These are phyloP conservation scores for Craterocephalus amniculus DNA, from an alignment of 2,797 vertebrate species.

Conservation along the genomic window DNA sequence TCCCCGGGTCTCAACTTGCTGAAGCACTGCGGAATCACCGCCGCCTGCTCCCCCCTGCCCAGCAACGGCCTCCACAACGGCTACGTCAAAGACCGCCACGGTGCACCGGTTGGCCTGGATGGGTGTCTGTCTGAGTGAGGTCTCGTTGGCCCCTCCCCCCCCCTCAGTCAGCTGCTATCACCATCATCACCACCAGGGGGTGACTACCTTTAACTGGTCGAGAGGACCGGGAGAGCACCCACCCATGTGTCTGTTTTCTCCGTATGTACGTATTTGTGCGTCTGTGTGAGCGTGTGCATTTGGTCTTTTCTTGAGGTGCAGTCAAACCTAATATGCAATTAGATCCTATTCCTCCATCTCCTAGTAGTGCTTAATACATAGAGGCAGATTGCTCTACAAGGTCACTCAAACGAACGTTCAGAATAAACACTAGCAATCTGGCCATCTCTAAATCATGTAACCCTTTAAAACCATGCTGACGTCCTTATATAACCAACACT, in stretches of 20 bases:
- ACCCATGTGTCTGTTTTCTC: conserved; percentile 78
- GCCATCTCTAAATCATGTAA: conserved; percentile 73
- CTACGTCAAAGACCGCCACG: conserved; percentile 90
- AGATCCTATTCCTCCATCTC: conserved; percentile 83
- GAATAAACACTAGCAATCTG: conserved; percentile 68
- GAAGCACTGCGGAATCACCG: conserved; percentile 96
- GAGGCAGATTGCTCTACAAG: conserved; percentile 77
- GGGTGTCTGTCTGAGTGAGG: conserved; percentile 97
- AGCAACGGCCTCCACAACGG: conserved; percentile 91
- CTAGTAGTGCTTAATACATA: conserved; percentile 76
- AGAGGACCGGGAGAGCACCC: conserved; percentile 80
- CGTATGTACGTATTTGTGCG: conserved; percentile 72
- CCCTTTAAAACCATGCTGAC: conserved; percentile 79
- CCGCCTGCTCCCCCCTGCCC: conserved; percentile 90
- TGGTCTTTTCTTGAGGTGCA: conserved; percentile 84
- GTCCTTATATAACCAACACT: conserved; percentile 66
- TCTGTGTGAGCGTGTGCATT: conserved; percentile 73
- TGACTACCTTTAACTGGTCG: conserved; percentile 80
- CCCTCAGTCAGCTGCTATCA: conserved; percentile 72
- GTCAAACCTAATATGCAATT: conserved; percentile 86
- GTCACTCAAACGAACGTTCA: conserved; percentile 70
- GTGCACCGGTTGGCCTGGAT: conserved; percentile 89
- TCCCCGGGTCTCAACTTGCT: conserved; percentile 94
- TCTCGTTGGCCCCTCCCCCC: neutral
- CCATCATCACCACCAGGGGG: conserved; percentile 74